Conservation (phyloP, 2,113 vertebrate species). For the Psilopsiagon aurifrons region DNA sequence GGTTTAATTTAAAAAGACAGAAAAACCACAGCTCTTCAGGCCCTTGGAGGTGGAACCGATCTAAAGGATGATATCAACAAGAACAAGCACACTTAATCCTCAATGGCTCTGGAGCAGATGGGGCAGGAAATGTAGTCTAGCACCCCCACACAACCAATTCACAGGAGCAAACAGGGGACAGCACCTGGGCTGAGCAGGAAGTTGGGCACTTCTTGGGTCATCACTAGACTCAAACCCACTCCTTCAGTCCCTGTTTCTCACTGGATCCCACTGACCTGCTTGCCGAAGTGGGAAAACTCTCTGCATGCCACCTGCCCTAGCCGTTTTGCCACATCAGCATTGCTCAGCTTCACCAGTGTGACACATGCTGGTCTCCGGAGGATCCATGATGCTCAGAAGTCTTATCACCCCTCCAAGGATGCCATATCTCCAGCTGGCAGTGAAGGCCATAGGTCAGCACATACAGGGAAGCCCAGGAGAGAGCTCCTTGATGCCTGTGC, state of each 20-base stretch:
- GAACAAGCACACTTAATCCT: neutral
- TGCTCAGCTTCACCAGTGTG: neutral
- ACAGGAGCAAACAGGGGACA: neutral
- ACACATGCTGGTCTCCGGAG: neutral
- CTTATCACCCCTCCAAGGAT: neutral
- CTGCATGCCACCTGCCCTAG: neutral
- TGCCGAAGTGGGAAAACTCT: neutral
- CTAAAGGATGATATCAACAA: neutral
- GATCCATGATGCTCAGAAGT: neutral
- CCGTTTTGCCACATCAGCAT: rapidly evolving
- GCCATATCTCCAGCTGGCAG: neutral
- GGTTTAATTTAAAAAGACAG: neutral
- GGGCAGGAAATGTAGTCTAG: neutral
- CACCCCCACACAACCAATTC: neutral
- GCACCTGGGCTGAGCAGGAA: neutral
- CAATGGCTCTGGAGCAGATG: neutral
- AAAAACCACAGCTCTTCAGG: neutral
- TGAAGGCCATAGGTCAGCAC: neutral
- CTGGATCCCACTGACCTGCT: neutral
- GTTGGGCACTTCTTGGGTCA: neutral
- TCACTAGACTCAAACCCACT: neutral
- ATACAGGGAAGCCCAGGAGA: neutral
- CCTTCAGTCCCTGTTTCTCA: neutral
- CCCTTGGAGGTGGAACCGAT: neutral
- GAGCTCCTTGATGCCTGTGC: neutral